phyloP scores from a whole-genome alignment of 2,797 vertebrate genomes.

The Glyptemys insculpta region DNA sequence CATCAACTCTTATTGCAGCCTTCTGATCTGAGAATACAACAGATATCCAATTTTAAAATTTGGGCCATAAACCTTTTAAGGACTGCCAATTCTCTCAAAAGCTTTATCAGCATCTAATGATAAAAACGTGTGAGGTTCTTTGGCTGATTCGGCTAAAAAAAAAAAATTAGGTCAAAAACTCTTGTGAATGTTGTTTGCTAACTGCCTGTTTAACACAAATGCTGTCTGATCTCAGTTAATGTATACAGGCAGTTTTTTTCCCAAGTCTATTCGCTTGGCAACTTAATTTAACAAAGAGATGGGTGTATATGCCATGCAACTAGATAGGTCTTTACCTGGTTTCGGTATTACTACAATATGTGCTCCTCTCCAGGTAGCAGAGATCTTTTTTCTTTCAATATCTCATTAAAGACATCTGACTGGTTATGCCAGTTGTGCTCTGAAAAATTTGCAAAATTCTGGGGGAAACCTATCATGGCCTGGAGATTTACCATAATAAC shows the following conservation, averaged over 20 bases:
- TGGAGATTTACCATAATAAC: constrained; percentile 17
- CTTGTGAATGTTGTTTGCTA: constrained; percentile 35
- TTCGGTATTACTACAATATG: background rate
- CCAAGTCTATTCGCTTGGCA: constrained; percentile 55
- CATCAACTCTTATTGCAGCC: constrained; percentile 31
- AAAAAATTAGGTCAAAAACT: background rate
- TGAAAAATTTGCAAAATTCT: background rate
- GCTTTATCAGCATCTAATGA: constrained; percentile 65
- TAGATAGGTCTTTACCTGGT: constrained; percentile 35
- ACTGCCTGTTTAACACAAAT: constrained; percentile 46
- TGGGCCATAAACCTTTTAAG: constrained; percentile 55
- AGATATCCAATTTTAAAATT: constrained; percentile 55
- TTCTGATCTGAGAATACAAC: constrained; percentile 28
- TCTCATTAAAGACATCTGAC: constrained; percentile 25
- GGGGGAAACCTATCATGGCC: background rate
- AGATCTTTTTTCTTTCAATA: background rate
- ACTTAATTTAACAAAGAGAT: constrained; percentile 63
- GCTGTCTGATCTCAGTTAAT: constrained; percentile 31
- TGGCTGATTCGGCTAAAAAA: constrained; percentile 52
- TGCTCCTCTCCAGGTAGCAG: background rate
- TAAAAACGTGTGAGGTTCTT: constrained; percentile 56
- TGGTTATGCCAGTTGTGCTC: background rate
- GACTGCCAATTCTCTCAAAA: constrained; percentile 65
- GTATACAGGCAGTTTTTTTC: background rate
- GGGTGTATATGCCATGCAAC: constrained; percentile 12